Percentiles rank a stretch among this genome's conserved stretches.
These are phyloP conservation scores for Struthio camelus DNA, from an alignment of 2,113 vertebrate genomes.

Conservation along the genomic window DNA sequence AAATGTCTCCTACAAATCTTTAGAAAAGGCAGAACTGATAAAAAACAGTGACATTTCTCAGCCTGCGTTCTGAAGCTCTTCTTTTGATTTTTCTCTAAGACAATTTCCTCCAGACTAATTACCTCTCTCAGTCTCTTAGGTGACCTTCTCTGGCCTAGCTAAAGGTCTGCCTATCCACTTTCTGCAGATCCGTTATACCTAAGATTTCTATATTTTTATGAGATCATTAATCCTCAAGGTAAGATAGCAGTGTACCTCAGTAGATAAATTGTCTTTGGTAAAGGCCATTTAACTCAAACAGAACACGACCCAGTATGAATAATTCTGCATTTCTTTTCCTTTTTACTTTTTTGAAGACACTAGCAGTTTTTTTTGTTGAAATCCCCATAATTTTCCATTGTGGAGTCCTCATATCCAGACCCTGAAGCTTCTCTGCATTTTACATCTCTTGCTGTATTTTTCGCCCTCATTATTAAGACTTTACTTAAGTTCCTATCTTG, in stretches of 20 bases:
- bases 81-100: conserved; percentile 9
- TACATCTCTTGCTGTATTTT: not conserved
- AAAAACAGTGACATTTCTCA: not conserved
- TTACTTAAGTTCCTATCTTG: not conserved
- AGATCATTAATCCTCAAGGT: not conserved
- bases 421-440: not conserved
- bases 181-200: not conserved
- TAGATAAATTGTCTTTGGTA: not conserved
- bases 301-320: not conserved
- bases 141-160: not conserved
- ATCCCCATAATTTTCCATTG: not conserved
- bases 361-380: not conserved
- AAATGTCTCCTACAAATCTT: not conserved
- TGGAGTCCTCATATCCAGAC: not conserved
- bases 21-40: not conserved
- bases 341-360: not conserved
- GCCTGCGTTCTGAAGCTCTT: not conserved
- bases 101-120: not conserved
- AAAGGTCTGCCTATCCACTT: not conserved
- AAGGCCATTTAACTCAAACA: not conserved
- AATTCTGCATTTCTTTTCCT: not conserved
- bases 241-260: not conserved
- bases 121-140: not conserved
- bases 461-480: not conserved
- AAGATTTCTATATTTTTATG: not conserved